Percentiles rank a stretch among this genome's conserved stretches.
These are phyloP conservation scores for Steinernema khuongi DNA, from an alignment of 1,140 invertebrate genomes.

Conservation along the genomic window DNA sequence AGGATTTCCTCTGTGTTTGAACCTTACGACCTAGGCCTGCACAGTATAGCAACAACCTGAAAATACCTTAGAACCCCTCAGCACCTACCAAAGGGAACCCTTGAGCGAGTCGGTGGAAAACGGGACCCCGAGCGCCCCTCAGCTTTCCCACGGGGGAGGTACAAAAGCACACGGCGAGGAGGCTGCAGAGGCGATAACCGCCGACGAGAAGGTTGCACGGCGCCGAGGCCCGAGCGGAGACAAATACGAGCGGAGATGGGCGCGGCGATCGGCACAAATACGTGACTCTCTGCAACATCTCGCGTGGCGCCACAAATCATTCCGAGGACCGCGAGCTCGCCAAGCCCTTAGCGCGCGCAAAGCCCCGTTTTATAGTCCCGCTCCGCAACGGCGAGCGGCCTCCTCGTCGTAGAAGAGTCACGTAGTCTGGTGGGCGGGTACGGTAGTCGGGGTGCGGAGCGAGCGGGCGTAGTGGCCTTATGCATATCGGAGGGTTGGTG, in stretches of 20 bases:
- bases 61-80: too few relatives aligned
- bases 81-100: too few relatives aligned
- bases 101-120: neutral
- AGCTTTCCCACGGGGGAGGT: too few relatives aligned
- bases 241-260: constrained; percentile 5
- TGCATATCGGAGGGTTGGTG: neutral
- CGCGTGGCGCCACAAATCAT: constrained; percentile 1
- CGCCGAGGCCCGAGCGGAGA: neutral
- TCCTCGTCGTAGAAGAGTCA: neutral
- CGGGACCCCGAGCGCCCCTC: neutral
- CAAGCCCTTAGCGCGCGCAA: neutral
- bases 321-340: neutral
- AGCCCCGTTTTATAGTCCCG: neutral
- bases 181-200: neutral
- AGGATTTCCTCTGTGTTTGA: too few relatives aligned
- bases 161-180: neutral
- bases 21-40: too few relatives aligned
- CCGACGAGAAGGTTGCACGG: neutral
- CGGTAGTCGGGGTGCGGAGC: neutral
- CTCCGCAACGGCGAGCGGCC: neutral
- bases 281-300: neutral
- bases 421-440: constrained; percentile 4
- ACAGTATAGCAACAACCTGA: too few relatives aligned
- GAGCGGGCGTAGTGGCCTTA: neutral
- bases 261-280: neutral